Evolutionary conservation across 2,797 vertebrate genomes (phyloP).

Genomic region (Nothura maculosa): DNA sequence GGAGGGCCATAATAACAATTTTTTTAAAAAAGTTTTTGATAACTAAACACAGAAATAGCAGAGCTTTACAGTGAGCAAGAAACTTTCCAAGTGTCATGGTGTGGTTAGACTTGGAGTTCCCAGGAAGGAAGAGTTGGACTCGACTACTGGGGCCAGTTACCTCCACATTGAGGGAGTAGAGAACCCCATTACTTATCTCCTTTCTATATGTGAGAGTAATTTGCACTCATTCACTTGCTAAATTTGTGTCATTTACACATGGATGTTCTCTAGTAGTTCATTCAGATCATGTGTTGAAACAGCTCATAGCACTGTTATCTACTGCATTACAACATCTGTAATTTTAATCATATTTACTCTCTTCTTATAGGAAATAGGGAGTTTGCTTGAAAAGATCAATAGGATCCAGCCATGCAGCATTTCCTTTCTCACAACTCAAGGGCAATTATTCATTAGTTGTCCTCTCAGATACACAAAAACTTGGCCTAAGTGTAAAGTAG

Average conservation of each 20-base stretch:
- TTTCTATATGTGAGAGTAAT: slow-evolving; percentile 51
- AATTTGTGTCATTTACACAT: slow-evolving; percentile 50
- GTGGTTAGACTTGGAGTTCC: too few relatives aligned
- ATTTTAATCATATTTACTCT: slow-evolving; percentile 4
- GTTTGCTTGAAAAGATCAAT: not conserved
- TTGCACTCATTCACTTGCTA: slow-evolving; percentile 47
- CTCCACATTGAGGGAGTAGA: too few relatives aligned
- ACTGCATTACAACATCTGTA: not conserved
- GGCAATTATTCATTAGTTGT: not conserved
- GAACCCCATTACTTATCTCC: not conserved
- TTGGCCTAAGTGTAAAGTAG: not conserved
- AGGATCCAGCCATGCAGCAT: not conserved
- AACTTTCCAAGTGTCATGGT: not conserved
- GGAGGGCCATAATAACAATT: not conserved
- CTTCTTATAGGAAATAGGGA: not conserved
- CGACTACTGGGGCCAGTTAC: not conserved
- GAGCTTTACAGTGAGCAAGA: not conserved
- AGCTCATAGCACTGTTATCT: not conserved
- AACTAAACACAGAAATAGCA: not conserved
- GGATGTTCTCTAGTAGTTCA: slow-evolving; percentile 44
- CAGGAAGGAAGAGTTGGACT: too few relatives aligned
- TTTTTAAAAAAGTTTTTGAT: not conserved
- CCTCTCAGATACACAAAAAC: not conserved
- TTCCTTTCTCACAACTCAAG: not conserved
- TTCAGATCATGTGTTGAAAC: not conserved